phyloP scores from a whole-genome alignment of 1,140 invertebrate species.

The Anastrepha obliqua region DNA sequence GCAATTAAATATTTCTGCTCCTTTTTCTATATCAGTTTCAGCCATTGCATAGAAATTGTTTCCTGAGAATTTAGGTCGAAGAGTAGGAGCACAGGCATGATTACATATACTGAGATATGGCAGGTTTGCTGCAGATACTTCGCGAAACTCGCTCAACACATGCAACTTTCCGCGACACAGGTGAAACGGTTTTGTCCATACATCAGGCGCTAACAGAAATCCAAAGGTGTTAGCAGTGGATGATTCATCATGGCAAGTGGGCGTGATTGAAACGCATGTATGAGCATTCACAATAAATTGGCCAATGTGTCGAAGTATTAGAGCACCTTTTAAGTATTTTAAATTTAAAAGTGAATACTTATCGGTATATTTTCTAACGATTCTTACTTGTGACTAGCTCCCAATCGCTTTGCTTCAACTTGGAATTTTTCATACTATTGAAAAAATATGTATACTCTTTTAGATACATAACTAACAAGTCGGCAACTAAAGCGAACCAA shows the following conservation, averaged over 20 bases:
- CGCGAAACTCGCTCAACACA: slow-evolving; percentile 54
- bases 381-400: slow-evolving; percentile 58
- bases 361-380: neutral
- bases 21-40: slow-evolving; percentile 21
- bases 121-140: slow-evolving; percentile 65
- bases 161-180: slow-evolving; percentile 62
- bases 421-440: slow-evolving; percentile 7
- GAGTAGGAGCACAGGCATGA: slow-evolving; percentile 63
- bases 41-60: slow-evolving; percentile 60
- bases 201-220: slow-evolving; percentile 60
- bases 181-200: slow-evolving; percentile 62
- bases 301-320: slow-evolving; percentile 63
- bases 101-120: slow-evolving; percentile 67
- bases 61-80: slow-evolving; percentile 63
- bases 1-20: slow-evolving; percentile 67
- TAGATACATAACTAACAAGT: slow-evolving; percentile 64
- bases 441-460: slow-evolving; percentile 62
- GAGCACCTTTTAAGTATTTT: slow-evolving; percentile 50
- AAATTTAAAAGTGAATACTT: neutral
- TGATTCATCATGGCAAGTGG: neutral
- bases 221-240: slow-evolving; percentile 48
- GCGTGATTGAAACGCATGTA: slow-evolving; percentile 59
- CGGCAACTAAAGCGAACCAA: slow-evolving; percentile 63
- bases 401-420: slow-evolving; percentile 59
- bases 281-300: slow-evolving; percentile 67